Evolutionary conservation across 2,113 vertebrate species (phyloP).

Genomic region (Isichthys henryi): DNA sequence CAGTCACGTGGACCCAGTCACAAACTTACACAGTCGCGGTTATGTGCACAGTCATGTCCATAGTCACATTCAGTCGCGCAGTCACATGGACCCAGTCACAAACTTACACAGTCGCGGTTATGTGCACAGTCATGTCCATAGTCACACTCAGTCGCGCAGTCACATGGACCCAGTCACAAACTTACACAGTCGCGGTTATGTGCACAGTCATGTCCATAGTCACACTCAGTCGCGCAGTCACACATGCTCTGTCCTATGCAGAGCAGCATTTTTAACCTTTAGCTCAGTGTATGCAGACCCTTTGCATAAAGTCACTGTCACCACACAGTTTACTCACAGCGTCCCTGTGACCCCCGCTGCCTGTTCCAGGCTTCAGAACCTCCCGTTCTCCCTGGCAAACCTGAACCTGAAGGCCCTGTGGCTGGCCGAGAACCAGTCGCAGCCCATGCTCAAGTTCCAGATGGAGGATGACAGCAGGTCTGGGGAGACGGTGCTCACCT

Average conservation of each 20-base stretch:
- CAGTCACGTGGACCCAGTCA: neutral
- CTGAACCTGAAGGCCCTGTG: constrained; percentile 95
- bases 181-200: too few species aligned
- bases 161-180: neutral
- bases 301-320: neutral
- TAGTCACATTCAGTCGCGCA: neutral
- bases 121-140: neutral
- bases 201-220: too few species aligned
- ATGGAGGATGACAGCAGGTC: constrained; percentile 84
- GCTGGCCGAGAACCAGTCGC: constrained; percentile 95
- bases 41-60: neutral
- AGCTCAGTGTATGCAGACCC: neutral
- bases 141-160: neutral
- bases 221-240: neutral
- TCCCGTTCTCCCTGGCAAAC: constrained; percentile 88
- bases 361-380: constrained; percentile 74
- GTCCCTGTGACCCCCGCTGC: too few species aligned
- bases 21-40: neutral
- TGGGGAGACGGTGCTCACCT: constrained; percentile 91
- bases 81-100: neutral
- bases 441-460: constrained; percentile 98
- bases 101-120: neutral
- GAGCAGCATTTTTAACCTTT: neutral
- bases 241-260: neutral
- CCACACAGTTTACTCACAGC: neutral